These are phyloP conservation scores for Oceanodroma tethys DNA, from an alignment of 2,113 vertebrate species.

Conservation along the genomic window DNA sequence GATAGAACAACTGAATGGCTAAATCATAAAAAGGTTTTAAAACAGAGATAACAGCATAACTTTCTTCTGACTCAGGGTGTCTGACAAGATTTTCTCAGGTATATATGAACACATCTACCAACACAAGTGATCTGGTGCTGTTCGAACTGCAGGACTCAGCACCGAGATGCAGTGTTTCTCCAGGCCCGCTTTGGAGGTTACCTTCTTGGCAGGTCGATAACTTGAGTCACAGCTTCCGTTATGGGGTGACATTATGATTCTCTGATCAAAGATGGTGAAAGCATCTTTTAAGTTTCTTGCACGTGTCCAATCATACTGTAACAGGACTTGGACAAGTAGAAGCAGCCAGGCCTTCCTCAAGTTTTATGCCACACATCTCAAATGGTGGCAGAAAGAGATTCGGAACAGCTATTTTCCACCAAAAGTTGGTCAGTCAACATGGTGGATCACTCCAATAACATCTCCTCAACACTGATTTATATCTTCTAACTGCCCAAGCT, in stretches of 20 bases:
- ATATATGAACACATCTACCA: background rate
- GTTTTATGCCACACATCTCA: background rate
- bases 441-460: background rate
- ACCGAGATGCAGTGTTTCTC: background rate
- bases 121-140: rapidly evolving
- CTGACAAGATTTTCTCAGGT: background rate
- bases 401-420: background rate
- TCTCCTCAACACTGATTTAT: background rate
- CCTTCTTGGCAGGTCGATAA: background rate
- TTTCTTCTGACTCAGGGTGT: background rate
- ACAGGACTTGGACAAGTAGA: background rate
- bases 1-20: background rate
- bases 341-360: background rate
- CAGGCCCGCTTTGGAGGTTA: background rate
- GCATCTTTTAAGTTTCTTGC: background rate
- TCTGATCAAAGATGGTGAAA: background rate
- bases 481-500: background rate
- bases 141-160: background rate
- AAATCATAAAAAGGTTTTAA: background rate
- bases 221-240: background rate
- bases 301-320: no score
- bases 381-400: background rate
- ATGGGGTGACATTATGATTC: background rate
- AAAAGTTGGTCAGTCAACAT: background rate
- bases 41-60: background rate